Evolutionary conservation across 2,888 invertebrate species (phyloP).

Genomic region (Blastobasis adustella): DNA sequence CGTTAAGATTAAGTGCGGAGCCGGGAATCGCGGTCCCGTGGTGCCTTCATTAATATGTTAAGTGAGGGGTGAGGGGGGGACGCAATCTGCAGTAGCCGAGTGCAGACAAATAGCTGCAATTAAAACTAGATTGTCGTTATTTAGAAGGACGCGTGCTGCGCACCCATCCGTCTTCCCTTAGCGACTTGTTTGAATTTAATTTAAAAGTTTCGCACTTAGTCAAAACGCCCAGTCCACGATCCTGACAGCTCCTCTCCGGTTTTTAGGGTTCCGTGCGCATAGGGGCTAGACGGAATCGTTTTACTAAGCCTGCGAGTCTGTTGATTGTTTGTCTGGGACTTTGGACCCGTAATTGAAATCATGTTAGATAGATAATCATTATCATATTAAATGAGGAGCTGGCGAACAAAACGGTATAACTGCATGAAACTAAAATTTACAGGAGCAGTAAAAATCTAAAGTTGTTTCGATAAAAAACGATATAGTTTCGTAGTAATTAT

Average conservation of each 20-base stretch:
- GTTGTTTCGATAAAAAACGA: too few species aligned
- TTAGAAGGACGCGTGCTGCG: constrained; percentile 33
- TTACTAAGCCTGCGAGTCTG: too few species aligned
- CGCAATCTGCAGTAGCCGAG: constrained; percentile 31
- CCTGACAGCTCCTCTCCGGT: constrained; percentile 27
- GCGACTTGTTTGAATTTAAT: constrained; percentile 48
- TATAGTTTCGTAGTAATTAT: too few species aligned
- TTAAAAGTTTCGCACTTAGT: constrained; percentile 55
- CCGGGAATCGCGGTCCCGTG: background rate
- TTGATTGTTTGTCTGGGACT: too few species aligned
- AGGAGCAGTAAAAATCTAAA: too few species aligned
- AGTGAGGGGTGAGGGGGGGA: constrained; percentile 11
- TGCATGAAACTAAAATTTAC: too few species aligned
- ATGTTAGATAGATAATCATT: too few species aligned
- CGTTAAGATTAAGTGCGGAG: constrained; percentile 7
- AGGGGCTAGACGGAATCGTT: too few species aligned
- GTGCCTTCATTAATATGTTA: constrained; percentile 29
- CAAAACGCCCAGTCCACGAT: constrained; percentile 31
- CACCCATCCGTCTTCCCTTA: constrained; percentile 35
- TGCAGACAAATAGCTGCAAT: constrained; percentile 45
- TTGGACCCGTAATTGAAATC: too few species aligned
- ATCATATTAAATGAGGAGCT: too few species aligned
- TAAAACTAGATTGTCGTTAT: constrained; percentile 54
- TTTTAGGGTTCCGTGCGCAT: background rate
- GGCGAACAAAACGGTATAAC: too few species aligned